Percentiles rank a stretch among this genome's conserved stretches.
These are phyloP conservation scores for Drosophila nannoptera DNA, from an alignment of 1,140 invertebrate species.

Conservation along the genomic window DNA sequence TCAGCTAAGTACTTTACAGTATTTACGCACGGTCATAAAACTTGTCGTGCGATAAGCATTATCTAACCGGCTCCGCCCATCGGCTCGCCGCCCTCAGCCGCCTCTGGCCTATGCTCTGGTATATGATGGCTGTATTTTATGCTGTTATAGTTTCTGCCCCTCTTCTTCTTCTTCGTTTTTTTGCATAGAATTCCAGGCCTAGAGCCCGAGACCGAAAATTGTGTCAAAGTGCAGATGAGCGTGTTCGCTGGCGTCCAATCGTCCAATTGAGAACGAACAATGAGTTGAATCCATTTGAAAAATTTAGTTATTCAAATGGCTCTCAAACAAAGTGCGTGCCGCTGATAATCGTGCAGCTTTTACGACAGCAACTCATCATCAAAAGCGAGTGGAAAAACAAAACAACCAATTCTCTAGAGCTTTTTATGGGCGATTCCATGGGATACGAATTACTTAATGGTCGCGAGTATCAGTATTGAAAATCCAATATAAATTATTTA, in stretches of 20 bases:
- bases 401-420: constrained; percentile 23
- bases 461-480: constrained; percentile 12
- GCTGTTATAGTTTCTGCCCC: constrained; percentile 9
- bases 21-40: constrained; percentile 66
- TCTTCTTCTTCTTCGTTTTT: constrained; percentile 17
- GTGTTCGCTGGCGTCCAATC: constrained; percentile 47
- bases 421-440: constrained; percentile 14
- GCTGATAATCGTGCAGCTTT: constrained; percentile 41
- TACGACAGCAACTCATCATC: constrained; percentile 16
- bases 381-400: not conserved
- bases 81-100: no score
- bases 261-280: constrained; percentile 7
- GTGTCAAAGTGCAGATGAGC: constrained; percentile 52
- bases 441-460: constrained; percentile 31
- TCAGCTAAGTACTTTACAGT: constrained; percentile 47
- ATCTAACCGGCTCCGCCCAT: constrained; percentile 31
- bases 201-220: constrained; percentile 36
- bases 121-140: constrained; percentile 53
- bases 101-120: constrained; percentile 5
- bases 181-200: constrained; percentile 23
- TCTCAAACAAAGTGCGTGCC: constrained; percentile 21
- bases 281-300: constrained; percentile 1
- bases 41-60: constrained; percentile 61
- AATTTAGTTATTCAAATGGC: not conserved
- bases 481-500: constrained; percentile 25